Evolutionary conservation across 2,113 vertebrate genomes (phyloP).

Genomic region (Condylura cristata): DNA sequence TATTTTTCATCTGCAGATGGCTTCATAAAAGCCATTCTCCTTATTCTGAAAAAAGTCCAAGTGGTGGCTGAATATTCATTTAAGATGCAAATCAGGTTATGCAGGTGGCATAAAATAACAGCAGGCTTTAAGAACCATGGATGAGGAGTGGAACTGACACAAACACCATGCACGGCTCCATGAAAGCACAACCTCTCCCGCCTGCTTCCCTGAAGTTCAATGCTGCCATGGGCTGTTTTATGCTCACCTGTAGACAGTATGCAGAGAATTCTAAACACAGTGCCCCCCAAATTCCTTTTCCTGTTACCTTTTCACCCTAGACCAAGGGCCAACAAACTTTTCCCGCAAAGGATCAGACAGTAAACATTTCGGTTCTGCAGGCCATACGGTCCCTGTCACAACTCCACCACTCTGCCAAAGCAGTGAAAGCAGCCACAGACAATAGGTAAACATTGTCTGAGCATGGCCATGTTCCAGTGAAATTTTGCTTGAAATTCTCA

Average conservation of each 20-base stretch:
- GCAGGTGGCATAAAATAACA: constrained; percentile 82
- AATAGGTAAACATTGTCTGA: background rate
- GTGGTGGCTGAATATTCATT: constrained; percentile 76
- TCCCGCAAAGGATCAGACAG: constrained; percentile 31
- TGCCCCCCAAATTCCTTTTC: background rate
- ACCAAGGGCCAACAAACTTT: background rate
- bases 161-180: background rate
- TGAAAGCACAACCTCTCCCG: constrained; percentile 19
- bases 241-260: background rate
- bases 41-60: constrained; percentile 73
- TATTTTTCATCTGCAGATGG: constrained; percentile 81
- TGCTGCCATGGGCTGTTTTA: background rate
- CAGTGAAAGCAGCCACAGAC: constrained; percentile 23
- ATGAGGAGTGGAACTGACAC: constrained; percentile 59
- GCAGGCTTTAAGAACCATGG: constrained; percentile 63
- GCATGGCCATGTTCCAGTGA: constrained; percentile 46
- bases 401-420: background rate
- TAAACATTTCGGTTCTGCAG: constrained; percentile 11
- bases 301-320: background rate
- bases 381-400: constrained; percentile 31
- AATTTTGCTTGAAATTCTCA: constrained; percentile 60
- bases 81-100: constrained; percentile 84
- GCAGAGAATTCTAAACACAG: background rate
- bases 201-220: background rate
- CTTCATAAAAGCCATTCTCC: constrained; percentile 78